Evolutionary conservation across 2,113 vertebrate genomes (phyloP), one percentile per base, ranked within the genome.

Genomic region (Galbula dea): DNA sequence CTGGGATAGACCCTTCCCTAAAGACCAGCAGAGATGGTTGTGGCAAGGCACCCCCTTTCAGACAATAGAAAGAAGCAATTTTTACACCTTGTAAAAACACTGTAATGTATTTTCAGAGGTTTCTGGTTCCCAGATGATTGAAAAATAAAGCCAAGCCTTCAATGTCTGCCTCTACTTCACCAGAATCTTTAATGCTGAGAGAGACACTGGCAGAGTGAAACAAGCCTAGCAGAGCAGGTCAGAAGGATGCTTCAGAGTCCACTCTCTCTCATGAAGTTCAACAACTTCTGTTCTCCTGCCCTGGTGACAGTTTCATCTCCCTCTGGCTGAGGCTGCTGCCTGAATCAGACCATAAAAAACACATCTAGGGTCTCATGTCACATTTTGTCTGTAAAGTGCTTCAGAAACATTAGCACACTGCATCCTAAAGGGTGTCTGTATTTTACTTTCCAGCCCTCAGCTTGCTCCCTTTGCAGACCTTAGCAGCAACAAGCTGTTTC

Each of bases 401-500:
- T 87, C 74, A 67, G 63, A 65, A 93, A 51, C 62, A 84, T 92
- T 75, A 90, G 80, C 29, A 36, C 71, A 36, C 75, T 0, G 1
- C 48, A 45, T 86, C 91, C 77, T 68, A 67, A 81, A 96, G 89
- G 72, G 46, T 39, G 43, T 36, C 86, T 93, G 39, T 49, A 71
- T 92, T 94, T 96, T 93, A 29, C 79, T 96, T 96, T 61, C 79
- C 72, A 93, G 48, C 29, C 77, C 72, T 88, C 39, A 41, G 86
- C 57, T 91, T 74, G 67, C 74, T 93, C 89, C 83, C 62, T 54
- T 57, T 72, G 54, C 20, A 19, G 78, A 94, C 76, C 74, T 90
- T 20, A 94, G 88, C 89, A 86, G 90, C 89, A 94, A 84, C 89
- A 93, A 91, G 86, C 94, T 88, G 86, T 87, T 94, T 82, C 96